A percentile compares a stretch with the other conserved stretches of the same genome.
These are phyloP conservation scores for Chrysomallon squamiferum DNA, from an alignment of 1,140 invertebrate species.

Conservation along the genomic window DNA sequence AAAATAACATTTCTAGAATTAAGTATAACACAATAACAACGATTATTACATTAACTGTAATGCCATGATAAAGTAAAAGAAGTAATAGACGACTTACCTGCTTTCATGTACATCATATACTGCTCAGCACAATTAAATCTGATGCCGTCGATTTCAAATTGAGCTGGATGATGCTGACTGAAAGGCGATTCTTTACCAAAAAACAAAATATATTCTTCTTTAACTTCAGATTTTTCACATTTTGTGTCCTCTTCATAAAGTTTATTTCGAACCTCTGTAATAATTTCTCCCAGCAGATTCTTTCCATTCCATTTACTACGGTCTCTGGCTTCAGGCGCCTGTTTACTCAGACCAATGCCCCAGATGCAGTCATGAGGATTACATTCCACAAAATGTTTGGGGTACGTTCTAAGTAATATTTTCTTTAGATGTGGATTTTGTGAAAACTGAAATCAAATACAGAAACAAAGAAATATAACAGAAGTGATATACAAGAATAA, in stretches of 20 bases:
- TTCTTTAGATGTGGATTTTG: slow-evolving; percentile 45
- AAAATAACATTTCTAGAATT: too few species aligned
- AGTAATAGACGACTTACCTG: slow-evolving; percentile 32
- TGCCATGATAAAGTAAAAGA: too few species aligned
- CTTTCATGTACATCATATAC: slow-evolving; percentile 60
- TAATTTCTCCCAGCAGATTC: slow-evolving; percentile 51
- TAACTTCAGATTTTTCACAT: neutral
- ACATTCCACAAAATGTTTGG: slow-evolving; percentile 51
- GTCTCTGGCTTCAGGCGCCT: slow-evolving; percentile 39
- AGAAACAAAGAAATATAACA: slow-evolving; percentile 17
- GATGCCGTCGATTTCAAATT: slow-evolving; percentile 37
- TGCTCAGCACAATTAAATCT: slow-evolving; percentile 52
- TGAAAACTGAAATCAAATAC: slow-evolving; percentile 44
- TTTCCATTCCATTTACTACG: slow-evolving; percentile 48
- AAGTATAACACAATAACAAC: too few species aligned
- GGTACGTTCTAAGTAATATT: slow-evolving; percentile 39
- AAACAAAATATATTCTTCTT: slow-evolving; percentile 14
- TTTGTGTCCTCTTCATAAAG: slow-evolving; percentile 13
- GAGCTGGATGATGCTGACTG: slow-evolving; percentile 43
- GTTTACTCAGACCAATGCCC: slow-evolving; percentile 52
- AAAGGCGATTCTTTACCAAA: slow-evolving; percentile 13
- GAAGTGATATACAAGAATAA: neutral
- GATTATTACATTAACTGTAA: too few species aligned
- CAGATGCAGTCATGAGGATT: slow-evolving; percentile 56
- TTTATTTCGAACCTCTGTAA: slow-evolving; percentile 50